Conservation (phyloP, 2,113 vertebrate species). For the Callithrix jacchus region DNA sequence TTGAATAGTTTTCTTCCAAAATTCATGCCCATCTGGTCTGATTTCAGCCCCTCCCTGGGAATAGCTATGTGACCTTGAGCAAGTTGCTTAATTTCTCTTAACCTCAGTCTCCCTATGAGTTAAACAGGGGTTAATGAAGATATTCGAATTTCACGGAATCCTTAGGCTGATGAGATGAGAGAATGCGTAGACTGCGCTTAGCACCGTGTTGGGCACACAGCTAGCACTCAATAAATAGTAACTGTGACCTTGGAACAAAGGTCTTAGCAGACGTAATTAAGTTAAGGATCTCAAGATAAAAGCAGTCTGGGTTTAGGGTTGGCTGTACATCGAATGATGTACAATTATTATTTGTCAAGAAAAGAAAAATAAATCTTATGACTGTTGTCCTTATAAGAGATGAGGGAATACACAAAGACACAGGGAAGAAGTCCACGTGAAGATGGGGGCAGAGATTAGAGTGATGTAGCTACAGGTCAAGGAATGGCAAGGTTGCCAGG, state of each 20-base stretch:
- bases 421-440: not conserved
- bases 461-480: not conserved
- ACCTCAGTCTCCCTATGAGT: not conserved
- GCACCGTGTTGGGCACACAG: not conserved
- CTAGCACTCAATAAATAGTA: not conserved
- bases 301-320: too few relatives aligned
- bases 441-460: not conserved
- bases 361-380: too few relatives aligned
- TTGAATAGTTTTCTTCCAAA: not conserved
- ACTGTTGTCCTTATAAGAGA: not conserved
- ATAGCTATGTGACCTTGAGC: not conserved
- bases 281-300: too few relatives aligned
- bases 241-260: not conserved
- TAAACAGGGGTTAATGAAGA: not conserved
- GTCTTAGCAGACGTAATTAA: too few relatives aligned
- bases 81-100: not conserved
- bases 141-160: not conserved
- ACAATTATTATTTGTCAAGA: too few relatives aligned
- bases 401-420: not conserved
- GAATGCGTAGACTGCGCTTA: not conserved
- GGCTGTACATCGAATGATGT: too few relatives aligned
- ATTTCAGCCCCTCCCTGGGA: not conserved
- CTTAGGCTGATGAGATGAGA: not conserved
- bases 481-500: not conserved
- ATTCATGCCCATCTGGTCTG: not conserved